Evolutionary conservation across 2,888 invertebrate species (phyloP).

Genomic region (Polietes domitor): DNA sequence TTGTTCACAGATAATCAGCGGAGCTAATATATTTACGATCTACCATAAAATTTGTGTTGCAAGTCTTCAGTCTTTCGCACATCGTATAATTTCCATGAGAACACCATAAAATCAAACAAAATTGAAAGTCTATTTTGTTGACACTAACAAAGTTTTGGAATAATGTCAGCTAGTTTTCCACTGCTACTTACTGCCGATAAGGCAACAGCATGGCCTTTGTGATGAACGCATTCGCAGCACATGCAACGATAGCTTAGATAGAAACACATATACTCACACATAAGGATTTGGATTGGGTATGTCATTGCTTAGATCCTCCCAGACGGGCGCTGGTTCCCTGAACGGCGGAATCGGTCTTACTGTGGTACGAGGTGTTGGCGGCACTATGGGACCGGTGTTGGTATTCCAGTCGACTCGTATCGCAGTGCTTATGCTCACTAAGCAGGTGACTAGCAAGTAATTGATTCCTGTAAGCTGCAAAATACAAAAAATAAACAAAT

Average conservation of each 20-base stretch:
- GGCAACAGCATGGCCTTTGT: not conserved
- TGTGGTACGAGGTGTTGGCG: slow-evolving; percentile 82
- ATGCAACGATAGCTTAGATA: not conserved
- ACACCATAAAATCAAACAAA: not conserved
- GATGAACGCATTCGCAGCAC: not conserved
- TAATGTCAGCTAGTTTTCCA: not conserved
- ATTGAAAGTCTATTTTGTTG: slow-evolving; percentile 1
- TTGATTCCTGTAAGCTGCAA: slow-evolving; percentile 72
- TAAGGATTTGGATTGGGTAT: slow-evolving; percentile 84
- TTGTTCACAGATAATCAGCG: too few relatives aligned
- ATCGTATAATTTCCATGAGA: not conserved
- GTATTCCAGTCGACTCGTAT: slow-evolving; percentile 85
- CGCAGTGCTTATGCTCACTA: slow-evolving; percentile 80
- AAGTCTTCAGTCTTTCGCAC: slow-evolving; percentile 45
- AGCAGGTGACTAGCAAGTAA: slow-evolving; percentile 77
- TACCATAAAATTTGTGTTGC: slow-evolving; percentile 29
- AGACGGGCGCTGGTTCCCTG: slow-evolving; percentile 84
- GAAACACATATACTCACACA: slow-evolving; percentile 80
- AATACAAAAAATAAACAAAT: slow-evolving; percentile 31
- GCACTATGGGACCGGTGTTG: slow-evolving; percentile 84
- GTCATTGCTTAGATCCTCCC: slow-evolving; percentile 84
- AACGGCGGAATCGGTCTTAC: slow-evolving; percentile 82
- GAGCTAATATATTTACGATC: too few relatives aligned
- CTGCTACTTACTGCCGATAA: not conserved
- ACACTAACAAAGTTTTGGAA: slow-evolving; percentile 13